Conservation (phyloP, 1,140 invertebrate species). For the Heliconius congener region DNA sequence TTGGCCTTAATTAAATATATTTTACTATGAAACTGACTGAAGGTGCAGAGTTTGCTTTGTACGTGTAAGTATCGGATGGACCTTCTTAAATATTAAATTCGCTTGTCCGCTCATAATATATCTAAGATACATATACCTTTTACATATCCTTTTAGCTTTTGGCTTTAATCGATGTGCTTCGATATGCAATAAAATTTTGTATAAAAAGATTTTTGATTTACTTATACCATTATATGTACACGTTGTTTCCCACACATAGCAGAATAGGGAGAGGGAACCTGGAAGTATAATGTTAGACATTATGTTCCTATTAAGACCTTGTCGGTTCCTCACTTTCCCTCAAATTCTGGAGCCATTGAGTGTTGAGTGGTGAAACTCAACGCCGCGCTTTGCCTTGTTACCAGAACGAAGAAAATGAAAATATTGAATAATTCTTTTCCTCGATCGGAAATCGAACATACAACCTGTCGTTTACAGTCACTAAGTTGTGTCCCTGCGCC, state of each 20-base stretch:
- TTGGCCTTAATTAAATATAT: neutral
- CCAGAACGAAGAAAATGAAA: too few relatives aligned
- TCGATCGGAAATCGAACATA: too few relatives aligned
- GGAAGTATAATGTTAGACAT: neutral
- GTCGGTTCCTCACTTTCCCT: too few relatives aligned
- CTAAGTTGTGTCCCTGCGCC: too few relatives aligned
- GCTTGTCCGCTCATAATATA: neutral
- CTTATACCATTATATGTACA: neutral
- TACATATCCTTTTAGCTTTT: neutral
- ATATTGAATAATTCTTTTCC: too few relatives aligned
- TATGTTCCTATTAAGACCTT: neutral
- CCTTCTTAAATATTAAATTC: constrained; percentile 13
- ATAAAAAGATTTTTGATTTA: neutral
- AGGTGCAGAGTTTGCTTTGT: neutral
- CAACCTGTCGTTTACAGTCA: too few relatives aligned
- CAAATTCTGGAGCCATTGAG: too few relatives aligned
- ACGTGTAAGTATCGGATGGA: neutral
- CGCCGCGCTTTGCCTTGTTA: too few relatives aligned
- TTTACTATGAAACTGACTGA: neutral
- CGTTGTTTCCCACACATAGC: neutral
- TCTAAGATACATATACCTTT: neutral
- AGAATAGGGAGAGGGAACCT: neutral
- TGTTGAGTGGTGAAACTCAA: too few relatives aligned
- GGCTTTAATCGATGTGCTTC: neutral
- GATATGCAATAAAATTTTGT: neutral